phyloP scores from a whole-genome alignment of 2,113 vertebrate species.

The Pollachius pollachius region DNA sequence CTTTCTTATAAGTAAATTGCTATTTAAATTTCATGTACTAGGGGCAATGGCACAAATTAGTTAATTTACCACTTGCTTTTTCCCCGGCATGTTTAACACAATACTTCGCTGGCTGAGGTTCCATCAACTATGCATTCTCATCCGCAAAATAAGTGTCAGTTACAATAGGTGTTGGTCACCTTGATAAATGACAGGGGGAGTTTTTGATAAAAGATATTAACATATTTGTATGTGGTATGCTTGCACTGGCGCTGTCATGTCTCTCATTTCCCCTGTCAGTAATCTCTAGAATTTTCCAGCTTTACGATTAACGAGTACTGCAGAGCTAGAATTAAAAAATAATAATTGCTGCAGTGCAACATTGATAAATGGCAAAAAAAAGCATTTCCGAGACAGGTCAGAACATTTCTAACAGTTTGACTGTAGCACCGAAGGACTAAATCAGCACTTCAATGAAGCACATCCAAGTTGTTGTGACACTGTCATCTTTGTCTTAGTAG shows the following conservation, averaged over 20 bases:
- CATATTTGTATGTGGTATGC: conserved; percentile 11
- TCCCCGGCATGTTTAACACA: conserved; percentile 35
- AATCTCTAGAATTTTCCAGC: too few species aligned
- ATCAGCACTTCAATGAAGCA: too few species aligned
- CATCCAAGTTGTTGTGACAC: too few species aligned
- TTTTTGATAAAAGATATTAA: conserved; percentile 49
- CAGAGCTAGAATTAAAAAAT: too few species aligned
- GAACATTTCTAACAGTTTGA: too few species aligned
- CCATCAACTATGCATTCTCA: conserved; percentile 24
- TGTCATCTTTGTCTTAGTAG: too few species aligned
- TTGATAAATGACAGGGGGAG: conserved; percentile 29
- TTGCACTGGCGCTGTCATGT: conserved; percentile 3
- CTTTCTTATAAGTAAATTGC: conserved; percentile 34
- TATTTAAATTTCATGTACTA: conserved; percentile 32
- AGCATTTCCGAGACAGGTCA: too few species aligned
- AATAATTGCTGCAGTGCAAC: too few species aligned
- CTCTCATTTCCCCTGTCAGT: too few species aligned
- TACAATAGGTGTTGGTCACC: conserved; percentile 25
- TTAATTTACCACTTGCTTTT: conserved; percentile 22
- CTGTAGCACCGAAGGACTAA: too few species aligned
- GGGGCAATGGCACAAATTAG: conserved; percentile 54
- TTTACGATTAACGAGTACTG: too few species aligned
- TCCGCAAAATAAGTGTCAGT: conserved; percentile 33
- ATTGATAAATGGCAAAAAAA: too few species aligned
- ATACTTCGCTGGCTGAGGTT: conserved; percentile 25